Conservation (phyloP, 2,797 vertebrate species). For the Sebastes ruberrimus region DNA sequence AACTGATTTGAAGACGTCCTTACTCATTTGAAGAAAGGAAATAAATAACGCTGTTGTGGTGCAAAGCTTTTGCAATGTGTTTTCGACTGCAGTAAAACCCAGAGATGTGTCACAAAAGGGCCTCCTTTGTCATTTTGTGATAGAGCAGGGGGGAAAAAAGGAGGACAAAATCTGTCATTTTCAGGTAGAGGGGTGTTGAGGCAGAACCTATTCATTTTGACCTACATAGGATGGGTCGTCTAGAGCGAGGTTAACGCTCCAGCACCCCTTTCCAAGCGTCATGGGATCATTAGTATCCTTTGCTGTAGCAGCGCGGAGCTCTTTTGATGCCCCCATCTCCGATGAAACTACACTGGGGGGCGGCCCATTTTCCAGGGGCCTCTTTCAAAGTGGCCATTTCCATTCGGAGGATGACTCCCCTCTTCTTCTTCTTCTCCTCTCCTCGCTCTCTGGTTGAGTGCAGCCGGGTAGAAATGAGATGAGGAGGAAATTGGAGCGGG, state of each 20-base stretch:
- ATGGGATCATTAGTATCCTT: slow-evolving; percentile 75
- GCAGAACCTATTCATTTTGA: slow-evolving; percentile 79
- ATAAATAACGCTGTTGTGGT: not conserved
- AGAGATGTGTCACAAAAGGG: slow-evolving; percentile 38
- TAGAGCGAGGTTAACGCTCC: slow-evolving; percentile 71
- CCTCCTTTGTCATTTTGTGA: slow-evolving; percentile 51
- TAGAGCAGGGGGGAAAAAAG: slow-evolving; percentile 35
- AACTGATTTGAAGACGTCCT: slow-evolving; percentile 3
- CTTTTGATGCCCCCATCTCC: slow-evolving; percentile 67
- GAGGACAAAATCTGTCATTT: slow-evolving; percentile 72
- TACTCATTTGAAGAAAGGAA: not conserved
- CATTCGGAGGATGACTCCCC: slow-evolving; percentile 52
- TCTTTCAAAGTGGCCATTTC: slow-evolving; percentile 70
- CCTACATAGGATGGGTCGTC: slow-evolving; percentile 77
- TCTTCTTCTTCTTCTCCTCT: not conserved
- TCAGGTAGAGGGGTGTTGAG: slow-evolving; percentile 69
- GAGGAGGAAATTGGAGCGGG: slow-evolving; percentile 71
- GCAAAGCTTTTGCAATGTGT: slow-evolving; percentile 1
- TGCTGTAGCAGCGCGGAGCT: slow-evolving; percentile 46
- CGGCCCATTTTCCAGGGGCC: slow-evolving; percentile 62
- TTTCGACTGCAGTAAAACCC: slow-evolving; percentile 15
- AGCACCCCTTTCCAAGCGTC: slow-evolving; percentile 57
- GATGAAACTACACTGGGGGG: slow-evolving; percentile 51
- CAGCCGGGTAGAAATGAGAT: slow-evolving; percentile 60
- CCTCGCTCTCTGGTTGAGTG: slow-evolving; percentile 47